phyloP scores from a whole-genome alignment of 1,140 invertebrate species.

The Steinernema feltiae region DNA sequence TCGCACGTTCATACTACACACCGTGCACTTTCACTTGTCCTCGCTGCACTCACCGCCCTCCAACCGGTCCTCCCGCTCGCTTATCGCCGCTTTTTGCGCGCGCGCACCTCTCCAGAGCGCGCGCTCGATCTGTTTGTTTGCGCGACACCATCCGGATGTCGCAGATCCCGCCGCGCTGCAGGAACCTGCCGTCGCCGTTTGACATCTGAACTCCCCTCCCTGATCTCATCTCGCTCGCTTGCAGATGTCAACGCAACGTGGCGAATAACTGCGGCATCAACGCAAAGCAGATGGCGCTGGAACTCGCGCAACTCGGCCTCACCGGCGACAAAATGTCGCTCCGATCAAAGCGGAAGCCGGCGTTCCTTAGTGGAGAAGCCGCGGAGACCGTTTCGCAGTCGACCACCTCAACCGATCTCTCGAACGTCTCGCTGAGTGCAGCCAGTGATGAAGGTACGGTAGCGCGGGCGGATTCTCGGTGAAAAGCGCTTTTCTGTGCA shows the following conservation, averaged over 20 bases:
- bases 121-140: too few species aligned
- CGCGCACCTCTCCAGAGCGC: too few species aligned
- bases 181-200: too few species aligned
- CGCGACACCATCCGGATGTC: too few species aligned
- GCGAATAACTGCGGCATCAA: slow-evolving; percentile 99
- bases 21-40: too few species aligned
- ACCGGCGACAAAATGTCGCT: slow-evolving; percentile 76
- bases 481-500: neutral
- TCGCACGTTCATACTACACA: too few species aligned
- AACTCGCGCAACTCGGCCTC: slow-evolving; percentile 82
- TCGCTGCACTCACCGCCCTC: too few species aligned
- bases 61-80: too few species aligned
- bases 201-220: too few species aligned
- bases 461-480: neutral
- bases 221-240: too few species aligned
- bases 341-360: slow-evolving; percentile 65
- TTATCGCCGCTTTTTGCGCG: too few species aligned
- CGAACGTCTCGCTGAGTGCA: neutral
- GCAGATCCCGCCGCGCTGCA: too few species aligned
- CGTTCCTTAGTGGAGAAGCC: neutral
- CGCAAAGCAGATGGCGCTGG: slow-evolving; percentile 87
- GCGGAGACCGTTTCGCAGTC: neutral
- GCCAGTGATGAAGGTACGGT: slow-evolving; percentile 11
- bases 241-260: slow-evolving; percentile 90
- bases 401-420: slow-evolving; percentile 19